These are phyloP conservation scores for Chromobotia macracanthus DNA, from an alignment of 2,797 vertebrate genomes.

Conservation along the genomic window DNA sequence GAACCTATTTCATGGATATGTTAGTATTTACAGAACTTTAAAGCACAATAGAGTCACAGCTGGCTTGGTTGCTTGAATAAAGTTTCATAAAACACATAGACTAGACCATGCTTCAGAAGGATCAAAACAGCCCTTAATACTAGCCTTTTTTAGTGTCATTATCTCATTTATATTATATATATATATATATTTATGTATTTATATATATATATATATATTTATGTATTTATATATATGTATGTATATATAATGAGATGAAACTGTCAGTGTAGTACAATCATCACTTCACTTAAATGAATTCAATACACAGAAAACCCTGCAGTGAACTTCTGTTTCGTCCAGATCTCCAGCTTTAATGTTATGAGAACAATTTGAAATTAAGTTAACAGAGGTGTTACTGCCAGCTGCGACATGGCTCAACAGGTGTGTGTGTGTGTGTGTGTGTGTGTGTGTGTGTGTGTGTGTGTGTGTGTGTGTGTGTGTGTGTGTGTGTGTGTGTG, in stretches of 20 bases:
- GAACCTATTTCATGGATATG: constrained; percentile 20
- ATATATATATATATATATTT: too few species aligned
- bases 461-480: too few species aligned
- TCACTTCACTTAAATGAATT: background rate
- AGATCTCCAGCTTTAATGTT: background rate
- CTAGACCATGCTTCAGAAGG: background rate
- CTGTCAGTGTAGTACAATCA: background rate
- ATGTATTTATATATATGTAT: too few species aligned
- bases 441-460: constrained; percentile 65
- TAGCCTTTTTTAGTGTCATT: background rate
- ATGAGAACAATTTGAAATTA: background rate
- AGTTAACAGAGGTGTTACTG: constrained; percentile 73
- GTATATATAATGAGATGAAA: too few species aligned
- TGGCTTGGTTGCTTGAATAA: background rate
- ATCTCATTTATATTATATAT: constrained; percentile 41
- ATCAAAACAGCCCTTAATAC: background rate
- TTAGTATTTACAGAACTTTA: constrained; percentile 1
- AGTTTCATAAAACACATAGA: background rate
- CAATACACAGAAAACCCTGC: background rate
- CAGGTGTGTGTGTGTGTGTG: constrained; percentile 73
- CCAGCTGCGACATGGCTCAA: constrained; percentile 61
- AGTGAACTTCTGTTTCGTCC: background rate
- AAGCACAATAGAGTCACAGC: constrained; percentile 19
- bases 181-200: background rate
- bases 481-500: constrained; percentile 71